Evolutionary conservation across 2,113 vertebrate species (phyloP).

Genomic region (Genyomyrus donnyi): DNA sequence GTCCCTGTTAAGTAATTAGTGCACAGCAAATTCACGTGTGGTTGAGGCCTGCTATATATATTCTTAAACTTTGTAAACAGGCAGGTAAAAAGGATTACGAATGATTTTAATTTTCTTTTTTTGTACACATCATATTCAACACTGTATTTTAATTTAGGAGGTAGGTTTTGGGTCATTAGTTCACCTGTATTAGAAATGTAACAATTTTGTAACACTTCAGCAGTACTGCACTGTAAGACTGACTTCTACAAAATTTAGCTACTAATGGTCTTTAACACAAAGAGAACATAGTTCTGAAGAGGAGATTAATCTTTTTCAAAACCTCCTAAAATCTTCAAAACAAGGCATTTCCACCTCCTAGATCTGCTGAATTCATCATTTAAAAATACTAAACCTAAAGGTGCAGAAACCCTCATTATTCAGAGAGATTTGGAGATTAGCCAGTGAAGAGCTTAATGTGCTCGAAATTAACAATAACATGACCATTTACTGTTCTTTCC

Average conservation of each 20-base stretch:
- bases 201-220: not conserved
- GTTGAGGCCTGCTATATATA: not conserved
- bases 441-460: not conserved
- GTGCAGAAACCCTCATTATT: not conserved
- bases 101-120: not conserved
- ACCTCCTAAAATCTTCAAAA: not conserved
- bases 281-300: conserved; percentile 2
- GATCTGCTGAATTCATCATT: not conserved
- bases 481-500: not conserved
- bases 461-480: not conserved
- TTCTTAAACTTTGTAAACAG: not conserved
- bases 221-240: not conserved
- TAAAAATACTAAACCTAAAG: not conserved
- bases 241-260: not conserved
- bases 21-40: not conserved
- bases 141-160: not conserved
- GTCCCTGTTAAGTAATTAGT: not conserved
- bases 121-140: not conserved
- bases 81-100: not conserved
- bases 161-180: not conserved
- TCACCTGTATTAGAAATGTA: not conserved
- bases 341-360: not conserved
- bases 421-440: not conserved
- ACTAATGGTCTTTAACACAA: not conserved
- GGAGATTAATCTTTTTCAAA: conserved; percentile 5